Base-by-base conservation (phyloP, 2,797 vertebrate genomes). In the Acipenser ruthenus region DNA sequence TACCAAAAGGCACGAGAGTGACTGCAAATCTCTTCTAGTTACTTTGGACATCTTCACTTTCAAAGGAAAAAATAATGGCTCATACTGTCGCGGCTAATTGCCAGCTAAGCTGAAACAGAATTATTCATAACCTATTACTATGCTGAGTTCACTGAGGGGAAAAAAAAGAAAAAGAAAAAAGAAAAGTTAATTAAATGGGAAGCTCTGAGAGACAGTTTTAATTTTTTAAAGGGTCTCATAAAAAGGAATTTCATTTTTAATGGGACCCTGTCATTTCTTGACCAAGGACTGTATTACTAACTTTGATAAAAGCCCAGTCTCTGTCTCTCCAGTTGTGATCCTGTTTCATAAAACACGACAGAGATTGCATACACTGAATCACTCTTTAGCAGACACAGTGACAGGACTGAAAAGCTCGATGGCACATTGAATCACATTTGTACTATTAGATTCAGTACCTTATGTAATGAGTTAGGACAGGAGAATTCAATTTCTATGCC, bases 121-220 rank as follows among this genome's bases (percentile, higher is more conserved):
- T 90, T 89, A 92, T 90, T 91, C 88, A 90, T 90, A 88, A 87
- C 80, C 81, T 85, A 88, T 90, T 89, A 90, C 86, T 79, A 80
- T 83, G 83, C 84, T 83, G 82, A 82, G 86, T 87, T 89, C 83
- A 83, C 73, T 73, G 71, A 79, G 78, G 23, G 64, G 37, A 18
- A 18, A 18, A 18, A n/a, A 18, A 18, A 18, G 18, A 18, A 18
- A 18, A 18, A 18, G 18, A 2, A 18, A 18, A 18, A 75, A 80
- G 70, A 81, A 83, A 84, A 86, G 80, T 84, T 86, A 84, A 90
- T 92, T 90, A 37, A 90, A 88, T 84, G 78, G 74, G 78, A 85
- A 86, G 76, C 70, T 63, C 72, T 82, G 82, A 76, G 78, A 82
- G 72, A 80, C 75, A 75, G 79, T 87, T 89, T 37, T 37, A 37